These are phyloP conservation scores for Leptocoma aspasia DNA, from an alignment of 2,113 vertebrate species.

Conservation along the genomic window DNA sequence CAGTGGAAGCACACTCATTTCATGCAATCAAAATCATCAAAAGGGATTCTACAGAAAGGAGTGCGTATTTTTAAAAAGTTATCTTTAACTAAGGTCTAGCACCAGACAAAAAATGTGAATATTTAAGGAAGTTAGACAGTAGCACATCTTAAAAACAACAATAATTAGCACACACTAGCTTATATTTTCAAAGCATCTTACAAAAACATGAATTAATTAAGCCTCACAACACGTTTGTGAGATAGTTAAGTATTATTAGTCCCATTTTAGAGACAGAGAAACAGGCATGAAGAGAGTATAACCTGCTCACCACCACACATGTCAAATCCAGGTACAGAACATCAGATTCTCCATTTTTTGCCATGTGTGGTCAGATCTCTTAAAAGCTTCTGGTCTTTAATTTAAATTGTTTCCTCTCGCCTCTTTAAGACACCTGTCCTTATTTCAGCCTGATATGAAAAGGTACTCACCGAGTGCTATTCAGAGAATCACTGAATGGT, in stretches of 20 bases:
- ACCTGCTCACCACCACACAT: neutral
- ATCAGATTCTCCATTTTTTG: neutral
- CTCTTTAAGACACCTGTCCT: neutral
- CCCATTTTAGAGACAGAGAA: slow-evolving; percentile 28
- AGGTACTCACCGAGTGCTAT: neutral
- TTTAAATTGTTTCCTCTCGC: neutral
- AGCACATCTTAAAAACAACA: slow-evolving; percentile 3
- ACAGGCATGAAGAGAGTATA: neutral
- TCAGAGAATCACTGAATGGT: neutral
- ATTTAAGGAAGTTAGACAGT: neutral
- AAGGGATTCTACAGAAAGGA: neutral
- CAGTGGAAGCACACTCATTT: neutral
- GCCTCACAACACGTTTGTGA: slow-evolving; percentile 47
- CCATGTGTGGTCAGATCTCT: neutral
- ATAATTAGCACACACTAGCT: neutral
- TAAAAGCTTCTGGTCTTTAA: neutral
- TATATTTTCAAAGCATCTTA: slow-evolving; percentile 29
- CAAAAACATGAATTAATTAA: neutral
- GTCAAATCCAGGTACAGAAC: neutral
- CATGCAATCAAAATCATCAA: neutral
- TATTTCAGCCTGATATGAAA: neutral
- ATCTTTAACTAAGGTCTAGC: slow-evolving; percentile 3
- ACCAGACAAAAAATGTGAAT: neutral
- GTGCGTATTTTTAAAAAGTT: slow-evolving; percentile 20
- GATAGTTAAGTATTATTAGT: slow-evolving; percentile 24